Conservation (phyloP, 2,113 vertebrate species). For the Vimba vimba region DNA sequence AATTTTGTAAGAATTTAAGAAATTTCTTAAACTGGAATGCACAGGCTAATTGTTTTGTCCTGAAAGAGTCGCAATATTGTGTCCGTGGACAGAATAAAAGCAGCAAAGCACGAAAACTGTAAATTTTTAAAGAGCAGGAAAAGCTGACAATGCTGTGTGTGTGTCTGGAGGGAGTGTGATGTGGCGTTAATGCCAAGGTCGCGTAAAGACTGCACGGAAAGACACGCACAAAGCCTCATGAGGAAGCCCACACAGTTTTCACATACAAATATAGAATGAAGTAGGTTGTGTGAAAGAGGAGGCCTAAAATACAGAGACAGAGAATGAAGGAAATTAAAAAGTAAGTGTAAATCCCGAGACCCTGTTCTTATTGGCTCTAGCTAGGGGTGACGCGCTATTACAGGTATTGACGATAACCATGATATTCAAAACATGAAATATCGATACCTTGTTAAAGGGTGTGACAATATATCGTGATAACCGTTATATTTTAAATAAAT, state of each 20-base stretch:
- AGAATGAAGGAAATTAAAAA: neutral
- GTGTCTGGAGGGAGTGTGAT: conserved; percentile 61
- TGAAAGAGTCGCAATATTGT: neutral
- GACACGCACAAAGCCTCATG: neutral
- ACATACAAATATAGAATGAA: conserved; percentile 16
- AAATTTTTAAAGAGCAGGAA: conserved; percentile 69
- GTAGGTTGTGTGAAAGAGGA: conserved; percentile 22
- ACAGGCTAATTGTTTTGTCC: conserved; percentile 54
- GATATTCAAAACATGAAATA: too few species aligned
- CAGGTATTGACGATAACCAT: too few species aligned
- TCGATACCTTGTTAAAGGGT: too few species aligned
- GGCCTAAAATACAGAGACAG: conserved; percentile 3
- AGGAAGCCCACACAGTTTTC: conserved; percentile 27
- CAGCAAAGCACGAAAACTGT: conserved; percentile 70
- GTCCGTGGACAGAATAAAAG: conserved; percentile 32
- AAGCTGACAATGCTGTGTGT: conserved; percentile 65
- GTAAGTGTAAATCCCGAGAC: neutral
- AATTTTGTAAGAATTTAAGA: neutral
- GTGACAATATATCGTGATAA: too few species aligned
- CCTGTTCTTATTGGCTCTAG: neutral
- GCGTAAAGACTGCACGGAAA: conserved; percentile 15
- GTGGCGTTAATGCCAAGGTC: conserved; percentile 61
- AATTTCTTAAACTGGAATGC: neutral
- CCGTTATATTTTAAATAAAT: too few species aligned
- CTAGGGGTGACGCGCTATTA: neutral